Evolutionary conservation across 1,140 invertebrate species (phyloP).

Genomic region (Neodiprion lecontei): DNA sequence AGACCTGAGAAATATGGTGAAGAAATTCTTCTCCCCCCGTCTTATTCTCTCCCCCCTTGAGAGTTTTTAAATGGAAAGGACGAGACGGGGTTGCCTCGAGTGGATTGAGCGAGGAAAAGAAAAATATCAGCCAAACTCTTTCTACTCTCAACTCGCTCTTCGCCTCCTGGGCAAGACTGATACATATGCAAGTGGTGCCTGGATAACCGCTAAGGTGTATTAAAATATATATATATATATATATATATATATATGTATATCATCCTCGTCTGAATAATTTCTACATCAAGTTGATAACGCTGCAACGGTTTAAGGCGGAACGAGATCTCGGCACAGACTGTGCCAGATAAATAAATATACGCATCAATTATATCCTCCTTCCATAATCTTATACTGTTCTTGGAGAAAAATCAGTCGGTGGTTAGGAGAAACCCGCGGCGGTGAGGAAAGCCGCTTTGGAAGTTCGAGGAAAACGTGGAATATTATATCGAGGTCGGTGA

Average conservation of each 20-base stretch:
- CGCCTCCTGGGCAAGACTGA: not conserved
- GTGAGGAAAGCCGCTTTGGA: too few relatives aligned
- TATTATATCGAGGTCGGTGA: too few relatives aligned
- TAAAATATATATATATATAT: too few relatives aligned
- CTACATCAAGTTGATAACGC: not conserved
- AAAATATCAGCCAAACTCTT: not conserved
- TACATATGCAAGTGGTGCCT: not conserved
- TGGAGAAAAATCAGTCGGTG: too few relatives aligned
- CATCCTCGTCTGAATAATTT: not conserved
- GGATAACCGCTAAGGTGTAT: too few relatives aligned
- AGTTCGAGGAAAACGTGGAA: too few relatives aligned
- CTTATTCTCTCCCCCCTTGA: not conserved
- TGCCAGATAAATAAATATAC: not conserved
- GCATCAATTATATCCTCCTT: not conserved
- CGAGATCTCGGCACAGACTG: not conserved
- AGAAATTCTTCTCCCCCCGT: too few relatives aligned
- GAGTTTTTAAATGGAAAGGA: slow-evolving; percentile 1
- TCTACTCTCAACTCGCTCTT: not conserved
- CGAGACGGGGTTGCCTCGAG: not conserved
- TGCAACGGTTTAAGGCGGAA: not conserved
- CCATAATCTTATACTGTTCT: too few relatives aligned
- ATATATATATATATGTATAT: too few relatives aligned
- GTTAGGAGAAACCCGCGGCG: too few relatives aligned
- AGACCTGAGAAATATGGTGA: too few relatives aligned
- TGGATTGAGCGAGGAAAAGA: not conserved